Evolutionary conservation across 2,797 vertebrate genomes (phyloP), one percentile per base, ranked within the genome.

Genomic region (Denticeps clupeoides): DNA sequence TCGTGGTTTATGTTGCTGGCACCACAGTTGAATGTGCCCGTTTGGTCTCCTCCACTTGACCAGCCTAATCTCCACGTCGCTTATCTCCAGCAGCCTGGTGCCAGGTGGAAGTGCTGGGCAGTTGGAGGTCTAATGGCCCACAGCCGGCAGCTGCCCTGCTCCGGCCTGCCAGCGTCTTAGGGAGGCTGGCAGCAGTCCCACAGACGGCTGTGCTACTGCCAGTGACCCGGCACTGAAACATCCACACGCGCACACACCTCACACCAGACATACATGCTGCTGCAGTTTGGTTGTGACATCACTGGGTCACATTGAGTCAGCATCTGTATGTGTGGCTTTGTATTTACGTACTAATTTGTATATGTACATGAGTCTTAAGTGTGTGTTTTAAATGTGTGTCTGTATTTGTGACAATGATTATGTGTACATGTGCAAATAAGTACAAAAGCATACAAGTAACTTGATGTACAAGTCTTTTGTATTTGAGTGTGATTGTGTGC

Each of bases 291-390:
- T 28, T 23, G 3, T 23, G 5, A 23, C 23, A 22, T 4, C 25
- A n/a, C n/a, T n/a, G n/a, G n/a, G n/a, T n/a, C n/a, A n/a, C n/a
- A n/a, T n/a, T n/a, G n/a, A n/a, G n/a, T n/a, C 47, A 28, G 26
- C 54, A 55, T 29, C 55, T 44, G 50, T 22, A 44, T 53, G 12
- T 25, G 24, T 9, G 49, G 56, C 41, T 40, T 55, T 46, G 32
- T 47, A 49, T 35, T 42, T 25, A 25, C 19, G 4, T 1, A 11
- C 5, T 41, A 19, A 10, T 7, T 46, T 25, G 24, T 25, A 15
- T 40, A 42, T 48, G 53, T 29, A 4, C 45, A 42, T 45, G 32
- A 27, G 53, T 55, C 29, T 55, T 46, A 49, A 24, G 45, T 53
- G n/a, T 25, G 26, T 7, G 50, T 54, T 44, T 40, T 55, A 47